Conservation (phyloP, 2,888 invertebrate species). For the Ashinkailepas kermadecensis region DNA sequence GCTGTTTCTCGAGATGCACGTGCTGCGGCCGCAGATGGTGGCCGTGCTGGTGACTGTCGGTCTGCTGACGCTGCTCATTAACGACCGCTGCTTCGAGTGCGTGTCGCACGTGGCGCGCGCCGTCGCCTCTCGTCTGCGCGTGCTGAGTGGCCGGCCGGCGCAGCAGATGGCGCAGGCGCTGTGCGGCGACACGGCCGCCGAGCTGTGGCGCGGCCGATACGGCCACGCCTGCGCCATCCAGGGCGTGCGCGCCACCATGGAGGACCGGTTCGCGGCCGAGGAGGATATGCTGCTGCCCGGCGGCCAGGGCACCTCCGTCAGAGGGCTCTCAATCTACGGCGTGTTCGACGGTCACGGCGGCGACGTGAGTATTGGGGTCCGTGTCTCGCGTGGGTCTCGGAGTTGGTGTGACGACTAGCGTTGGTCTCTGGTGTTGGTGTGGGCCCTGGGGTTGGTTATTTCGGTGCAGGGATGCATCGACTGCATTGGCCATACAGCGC, state of each 20-base stretch:
- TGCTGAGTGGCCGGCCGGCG: not conserved
- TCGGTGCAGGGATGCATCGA: no score
- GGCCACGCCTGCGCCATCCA: slow-evolving; percentile 57
- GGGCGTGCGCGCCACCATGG: slow-evolving; percentile 85
- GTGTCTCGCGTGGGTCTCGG: no score
- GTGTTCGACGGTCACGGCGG: slow-evolving; percentile 95
- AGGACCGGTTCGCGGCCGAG: slow-evolving; percentile 79
- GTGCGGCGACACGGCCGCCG: not conserved
- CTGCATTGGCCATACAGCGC: no score
- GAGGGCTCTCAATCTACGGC: slow-evolving; percentile 79
- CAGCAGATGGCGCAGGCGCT: not conserved
- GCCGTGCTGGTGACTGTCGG: not conserved
- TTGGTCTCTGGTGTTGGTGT: not conserved
- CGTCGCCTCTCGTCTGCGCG: not conserved
- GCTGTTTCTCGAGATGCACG: not conserved
- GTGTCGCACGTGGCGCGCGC: not conserved
- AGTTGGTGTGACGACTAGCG: not conserved
- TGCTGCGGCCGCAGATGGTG: not conserved
- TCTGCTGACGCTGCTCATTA: slow-evolving; percentile 1
- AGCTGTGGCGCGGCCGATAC: slow-evolving; percentile 24
- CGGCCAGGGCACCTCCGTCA: slow-evolving; percentile 39
- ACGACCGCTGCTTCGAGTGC: not conserved
- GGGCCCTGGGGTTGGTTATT: no score
- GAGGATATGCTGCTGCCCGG: slow-evolving; percentile 60
- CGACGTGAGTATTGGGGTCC: slow-evolving; percentile 50